Conservation (phyloP, 2,888 invertebrate genomes). For the Ophraella communa region DNA sequence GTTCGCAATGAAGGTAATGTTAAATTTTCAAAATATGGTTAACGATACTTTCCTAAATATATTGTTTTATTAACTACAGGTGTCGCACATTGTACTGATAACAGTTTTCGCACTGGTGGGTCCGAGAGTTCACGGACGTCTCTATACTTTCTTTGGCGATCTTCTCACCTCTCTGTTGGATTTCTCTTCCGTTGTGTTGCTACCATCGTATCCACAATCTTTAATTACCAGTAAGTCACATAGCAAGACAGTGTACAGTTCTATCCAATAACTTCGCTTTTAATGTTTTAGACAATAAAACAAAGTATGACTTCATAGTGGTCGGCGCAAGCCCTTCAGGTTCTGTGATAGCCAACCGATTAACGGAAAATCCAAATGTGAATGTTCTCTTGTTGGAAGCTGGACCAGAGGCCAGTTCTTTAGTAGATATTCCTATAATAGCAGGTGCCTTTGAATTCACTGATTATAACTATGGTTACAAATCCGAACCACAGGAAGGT, state of each 20-base stretch:
- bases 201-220: background rate
- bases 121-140: background rate
- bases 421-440: slow-evolving; percentile 70
- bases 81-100: background rate
- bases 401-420: slow-evolving; percentile 63
- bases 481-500: slow-evolving; percentile 70
- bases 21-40: background rate
- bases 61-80: too few species aligned
- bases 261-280: too few species aligned
- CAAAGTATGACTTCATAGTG: slow-evolving; percentile 80
- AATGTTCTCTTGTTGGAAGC: slow-evolving; percentile 76
- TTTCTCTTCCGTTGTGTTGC: background rate
- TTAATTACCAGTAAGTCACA: background rate
- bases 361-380: slow-evolving; percentile 74
- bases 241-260: too few species aligned
- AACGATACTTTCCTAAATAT: too few species aligned
- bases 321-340: slow-evolving; percentile 85
- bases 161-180: background rate
- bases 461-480: slow-evolving; percentile 80
- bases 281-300: too few species aligned
- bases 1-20: background rate
- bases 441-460: slow-evolving; percentile 75
- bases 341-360: slow-evolving; percentile 74
- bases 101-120: background rate
- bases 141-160: background rate